These are phyloP conservation scores for Zosterops pallidus DNA, from an alignment of 2,113 vertebrate genomes.

Conservation along the genomic window DNA sequence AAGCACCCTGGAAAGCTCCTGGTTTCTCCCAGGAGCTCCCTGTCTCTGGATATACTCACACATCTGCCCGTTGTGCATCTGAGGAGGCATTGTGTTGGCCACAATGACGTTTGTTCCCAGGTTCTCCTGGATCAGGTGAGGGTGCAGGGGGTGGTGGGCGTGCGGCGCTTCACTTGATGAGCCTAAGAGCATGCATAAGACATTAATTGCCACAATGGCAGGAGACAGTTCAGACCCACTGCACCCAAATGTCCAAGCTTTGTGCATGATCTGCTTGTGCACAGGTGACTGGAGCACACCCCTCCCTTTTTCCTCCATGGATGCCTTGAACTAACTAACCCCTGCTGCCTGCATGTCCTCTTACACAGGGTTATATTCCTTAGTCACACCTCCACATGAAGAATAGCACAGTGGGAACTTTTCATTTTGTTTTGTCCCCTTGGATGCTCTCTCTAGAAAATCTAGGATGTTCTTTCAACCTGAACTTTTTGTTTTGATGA, in stretches of 20 bases:
- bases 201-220: background rate
- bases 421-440: background rate
- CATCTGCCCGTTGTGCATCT: slow-evolving; percentile 96
- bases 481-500: background rate
- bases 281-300: background rate
- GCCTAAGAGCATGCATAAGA: slow-evolving; percentile 63
- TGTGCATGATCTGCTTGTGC: background rate
- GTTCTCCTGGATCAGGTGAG: slow-evolving; percentile 96
- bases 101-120: slow-evolving; percentile 95
- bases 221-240: background rate
- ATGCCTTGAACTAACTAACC: background rate
- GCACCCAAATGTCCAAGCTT: background rate
- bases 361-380: background rate
- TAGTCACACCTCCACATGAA: background rate
- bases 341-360: background rate
- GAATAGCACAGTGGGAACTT: background rate
- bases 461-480: background rate
- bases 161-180: slow-evolving; percentile 91
- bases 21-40: background rate
- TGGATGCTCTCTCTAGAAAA: background rate
- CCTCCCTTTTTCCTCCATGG: background rate
- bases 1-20: background rate
- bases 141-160: slow-evolving; percentile 91
- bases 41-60: slow-evolving; percentile 80
- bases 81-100: slow-evolving; percentile 86